These are phyloP conservation scores for Leptopterna dolabrata DNA, from an alignment of 2,888 invertebrate species.

Conservation along the genomic window DNA sequence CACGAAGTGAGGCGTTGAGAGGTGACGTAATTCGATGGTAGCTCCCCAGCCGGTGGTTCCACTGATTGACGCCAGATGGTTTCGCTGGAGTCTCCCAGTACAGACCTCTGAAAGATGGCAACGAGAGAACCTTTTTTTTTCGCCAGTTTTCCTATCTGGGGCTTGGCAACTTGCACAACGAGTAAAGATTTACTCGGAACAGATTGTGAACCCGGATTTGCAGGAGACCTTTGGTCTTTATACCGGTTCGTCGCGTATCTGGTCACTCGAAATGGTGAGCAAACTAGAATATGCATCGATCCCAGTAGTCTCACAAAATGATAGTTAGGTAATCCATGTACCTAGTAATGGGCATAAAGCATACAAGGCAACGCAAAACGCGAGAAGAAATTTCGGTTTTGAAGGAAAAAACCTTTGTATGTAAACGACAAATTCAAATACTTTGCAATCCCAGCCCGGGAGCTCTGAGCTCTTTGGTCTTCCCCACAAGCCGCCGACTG, in stretches of 20 bases:
- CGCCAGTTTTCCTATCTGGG: background rate
- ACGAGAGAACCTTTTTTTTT: background rate
- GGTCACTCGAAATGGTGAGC: no score
- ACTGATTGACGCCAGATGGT: conserved; percentile 20
- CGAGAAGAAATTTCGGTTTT: no score
- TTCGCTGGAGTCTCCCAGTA: background rate
- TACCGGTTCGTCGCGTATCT: no score
- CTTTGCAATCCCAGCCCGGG: background rate
- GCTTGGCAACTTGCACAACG: background rate
- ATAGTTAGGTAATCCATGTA: no score
- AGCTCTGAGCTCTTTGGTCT: background rate
- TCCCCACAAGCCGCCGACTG: background rate
- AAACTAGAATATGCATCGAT: no score
- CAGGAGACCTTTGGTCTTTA: no score
- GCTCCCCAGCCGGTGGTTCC: background rate
- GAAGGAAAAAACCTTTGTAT: no score
- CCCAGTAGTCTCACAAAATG: no score
- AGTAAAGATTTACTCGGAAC: background rate
- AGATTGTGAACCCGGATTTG: background rate
- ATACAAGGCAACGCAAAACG: no score
- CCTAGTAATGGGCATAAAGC: no score
- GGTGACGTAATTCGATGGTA: background rate
- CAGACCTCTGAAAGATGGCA: background rate
- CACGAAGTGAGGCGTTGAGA: conserved; percentile 3
- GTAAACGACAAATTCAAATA: no score